Percentiles rank a stretch among this genome's conserved stretches.
Conservation (phyloP, 2,888 invertebrate genomes). For the Bruchidius siliquastri region DNA sequence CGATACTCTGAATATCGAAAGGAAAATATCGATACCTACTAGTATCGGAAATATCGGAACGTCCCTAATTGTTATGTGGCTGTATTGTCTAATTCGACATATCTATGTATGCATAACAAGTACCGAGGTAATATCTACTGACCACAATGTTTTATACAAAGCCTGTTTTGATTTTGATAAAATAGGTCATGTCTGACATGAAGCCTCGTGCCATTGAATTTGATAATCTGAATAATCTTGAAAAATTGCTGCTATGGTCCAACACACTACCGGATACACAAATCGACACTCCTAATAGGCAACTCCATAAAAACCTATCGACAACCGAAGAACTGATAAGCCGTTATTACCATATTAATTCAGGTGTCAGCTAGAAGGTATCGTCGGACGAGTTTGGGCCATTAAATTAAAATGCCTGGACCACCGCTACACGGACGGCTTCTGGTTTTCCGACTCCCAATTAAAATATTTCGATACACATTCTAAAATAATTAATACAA, state of each 20-base stretch:
- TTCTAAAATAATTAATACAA: conserved; percentile 41
- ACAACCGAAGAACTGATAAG: not conserved
- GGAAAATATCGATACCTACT: no score
- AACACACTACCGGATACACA: not conserved
- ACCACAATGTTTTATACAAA: no score
- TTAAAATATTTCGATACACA: conserved; percentile 39
- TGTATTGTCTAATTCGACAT: no score
- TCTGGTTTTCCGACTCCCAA: conserved; percentile 29
- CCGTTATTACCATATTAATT: not conserved
- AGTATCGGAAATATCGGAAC: no score
- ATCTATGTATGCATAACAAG: no score
- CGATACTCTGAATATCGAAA: no score
- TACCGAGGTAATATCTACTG: no score
- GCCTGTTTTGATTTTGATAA: no score
- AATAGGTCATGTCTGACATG: no score
- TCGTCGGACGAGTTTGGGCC: not conserved
- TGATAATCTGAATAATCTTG: not conserved
- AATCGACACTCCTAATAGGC: not conserved
- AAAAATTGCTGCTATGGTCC: not conserved
- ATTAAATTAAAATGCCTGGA: conserved; percentile 1
- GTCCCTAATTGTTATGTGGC: no score
- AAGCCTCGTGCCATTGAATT: no score
- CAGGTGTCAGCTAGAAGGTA: not conserved
- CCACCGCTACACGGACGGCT: conserved; percentile 4
- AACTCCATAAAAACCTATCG: not conserved